These are phyloP conservation scores for Macropis europaea DNA, from an alignment of 2,888 invertebrate species.

Conservation along the genomic window DNA sequence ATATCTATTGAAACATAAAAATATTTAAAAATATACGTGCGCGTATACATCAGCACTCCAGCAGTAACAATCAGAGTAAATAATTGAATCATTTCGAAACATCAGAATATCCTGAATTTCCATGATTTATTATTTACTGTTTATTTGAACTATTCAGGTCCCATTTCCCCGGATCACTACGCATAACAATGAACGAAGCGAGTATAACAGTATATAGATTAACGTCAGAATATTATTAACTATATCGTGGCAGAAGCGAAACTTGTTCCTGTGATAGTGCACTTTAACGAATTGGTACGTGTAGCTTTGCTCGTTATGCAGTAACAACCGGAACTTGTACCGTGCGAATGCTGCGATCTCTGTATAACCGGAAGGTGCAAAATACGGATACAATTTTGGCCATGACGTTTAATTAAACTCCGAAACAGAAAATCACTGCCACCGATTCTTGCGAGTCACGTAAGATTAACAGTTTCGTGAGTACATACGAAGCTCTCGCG, in stretches of 20 bases:
- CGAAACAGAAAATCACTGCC: slow-evolving; percentile 1
- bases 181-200: too few relatives aligned
- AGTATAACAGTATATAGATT: too few relatives aligned
- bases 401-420: slow-evolving; percentile 42
- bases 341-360: not conserved
- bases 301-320: slow-evolving; percentile 14
- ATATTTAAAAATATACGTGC: too few relatives aligned
- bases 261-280: not conserved
- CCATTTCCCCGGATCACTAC: too few relatives aligned
- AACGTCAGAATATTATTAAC: not conserved
- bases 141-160: too few relatives aligned
- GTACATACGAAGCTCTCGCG: not conserved
- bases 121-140: too few relatives aligned
- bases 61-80: too few relatives aligned
- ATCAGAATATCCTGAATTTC: too few relatives aligned
- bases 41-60: too few relatives aligned
- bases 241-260: not conserved
- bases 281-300: slow-evolving; percentile 4
- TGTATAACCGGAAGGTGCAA: slow-evolving; percentile 4
- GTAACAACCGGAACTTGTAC: slow-evolving; percentile 30
- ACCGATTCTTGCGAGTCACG: not conserved
- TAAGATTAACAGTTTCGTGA: not conserved
- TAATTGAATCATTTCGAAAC: too few relatives aligned
- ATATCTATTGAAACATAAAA: too few relatives aligned
- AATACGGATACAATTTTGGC: slow-evolving; percentile 27